Conservation (phyloP, 23 tunicate genomes). For the Trididemnum nubilum region DNA sequence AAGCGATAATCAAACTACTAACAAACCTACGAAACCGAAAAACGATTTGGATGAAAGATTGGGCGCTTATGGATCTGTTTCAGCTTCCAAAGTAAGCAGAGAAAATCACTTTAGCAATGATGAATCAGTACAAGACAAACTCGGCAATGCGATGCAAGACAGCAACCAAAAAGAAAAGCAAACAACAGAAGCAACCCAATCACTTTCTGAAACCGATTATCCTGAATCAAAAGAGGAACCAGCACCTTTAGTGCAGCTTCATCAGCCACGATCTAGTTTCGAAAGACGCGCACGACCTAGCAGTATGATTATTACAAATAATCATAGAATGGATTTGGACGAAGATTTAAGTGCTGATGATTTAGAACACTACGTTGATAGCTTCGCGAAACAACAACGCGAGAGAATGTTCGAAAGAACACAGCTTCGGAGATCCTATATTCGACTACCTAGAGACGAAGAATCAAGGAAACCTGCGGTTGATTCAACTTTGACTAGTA, state of each 20-base stretch:
- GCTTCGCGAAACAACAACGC: conserved; percentile 41
- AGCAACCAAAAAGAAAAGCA: background rate
- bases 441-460: conserved; percentile 19
- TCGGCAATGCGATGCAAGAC: no score
- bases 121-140: background rate
- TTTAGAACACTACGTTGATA: conserved; percentile 39
- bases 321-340: background rate
- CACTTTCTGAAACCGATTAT: background rate
- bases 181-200: background rate
- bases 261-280: background rate
- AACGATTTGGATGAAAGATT: conserved; percentile 20
- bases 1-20: background rate
- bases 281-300: conserved; percentile 27
- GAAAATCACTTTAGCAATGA: background rate
- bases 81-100: background rate
- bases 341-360: conserved; percentile 23
- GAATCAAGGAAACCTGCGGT: background rate
- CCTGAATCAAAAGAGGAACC: background rate
- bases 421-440: conserved; percentile 54
- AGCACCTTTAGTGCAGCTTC: background rate
- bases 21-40: background rate
- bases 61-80: conserved; percentile 22
- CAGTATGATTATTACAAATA: conserved; percentile 26
- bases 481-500: background rate
- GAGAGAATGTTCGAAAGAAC: conserved; percentile 51